Conservation (phyloP, 2,888 invertebrate genomes). For the Silvanus unidentatus region DNA sequence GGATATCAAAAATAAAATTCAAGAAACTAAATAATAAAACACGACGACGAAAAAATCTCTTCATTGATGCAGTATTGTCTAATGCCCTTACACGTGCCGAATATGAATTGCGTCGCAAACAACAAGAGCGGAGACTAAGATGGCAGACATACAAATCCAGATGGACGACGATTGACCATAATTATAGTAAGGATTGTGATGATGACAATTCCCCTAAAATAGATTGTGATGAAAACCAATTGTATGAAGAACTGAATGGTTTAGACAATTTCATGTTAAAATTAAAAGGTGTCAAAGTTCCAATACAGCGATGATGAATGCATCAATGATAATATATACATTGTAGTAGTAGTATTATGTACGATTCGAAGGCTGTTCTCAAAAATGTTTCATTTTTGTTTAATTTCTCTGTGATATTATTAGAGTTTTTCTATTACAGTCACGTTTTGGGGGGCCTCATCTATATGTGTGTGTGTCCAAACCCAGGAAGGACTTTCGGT, state of each 20-base stretch:
- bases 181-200: constrained; percentile 52
- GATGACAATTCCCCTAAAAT: constrained; percentile 11
- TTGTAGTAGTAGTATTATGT: constrained; percentile 15
- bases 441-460: constrained; percentile 28
- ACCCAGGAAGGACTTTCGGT: constrained; percentile 34
- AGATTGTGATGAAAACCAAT: too few species aligned
- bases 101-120: constrained; percentile 55
- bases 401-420: constrained; percentile 40
- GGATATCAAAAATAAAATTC: constrained; percentile 59
- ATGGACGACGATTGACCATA: constrained; percentile 26
- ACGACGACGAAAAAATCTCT: constrained; percentile 55
- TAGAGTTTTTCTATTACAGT: constrained; percentile 45
- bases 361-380: constrained; percentile 25
- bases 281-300: constrained; percentile 54
- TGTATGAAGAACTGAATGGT: constrained; percentile 32
- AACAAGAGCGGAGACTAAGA: constrained; percentile 55
- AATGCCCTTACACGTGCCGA: constrained; percentile 56
- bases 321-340: not conserved
- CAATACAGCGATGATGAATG: constrained; percentile 42
- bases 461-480: constrained; percentile 20
- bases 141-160: constrained; percentile 47
- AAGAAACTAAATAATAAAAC: constrained; percentile 56
- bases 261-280: constrained; percentile 62
- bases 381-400: constrained; percentile 18
- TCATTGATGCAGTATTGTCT: constrained; percentile 60